Evolutionary conservation across 2,113 vertebrate genomes (phyloP).

Genomic region (Ia io): DNA sequence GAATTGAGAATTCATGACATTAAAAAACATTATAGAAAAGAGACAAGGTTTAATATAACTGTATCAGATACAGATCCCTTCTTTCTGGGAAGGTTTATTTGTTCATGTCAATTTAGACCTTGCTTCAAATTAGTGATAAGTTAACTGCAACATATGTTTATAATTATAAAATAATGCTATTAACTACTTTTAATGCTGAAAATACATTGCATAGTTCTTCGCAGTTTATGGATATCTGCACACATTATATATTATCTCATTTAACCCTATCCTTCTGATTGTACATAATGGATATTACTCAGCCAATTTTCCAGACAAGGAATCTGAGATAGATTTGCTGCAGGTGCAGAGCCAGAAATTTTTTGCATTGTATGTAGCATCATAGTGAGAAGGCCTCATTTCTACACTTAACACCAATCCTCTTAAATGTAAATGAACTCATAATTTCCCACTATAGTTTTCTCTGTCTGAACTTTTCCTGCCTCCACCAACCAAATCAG

Average conservation of each 20-base stretch:
- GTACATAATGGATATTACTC: not conserved
- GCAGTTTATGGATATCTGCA: not conserved
- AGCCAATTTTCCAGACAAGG: not conserved
- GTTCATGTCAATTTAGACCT: not conserved
- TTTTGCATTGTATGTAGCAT: not conserved
- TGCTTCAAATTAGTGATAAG: not conserved
- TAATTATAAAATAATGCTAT: not conserved
- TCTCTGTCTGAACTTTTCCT: not conserved
- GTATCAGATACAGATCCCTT: not conserved
- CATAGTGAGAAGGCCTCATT: not conserved
- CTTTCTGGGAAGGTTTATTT: not conserved
- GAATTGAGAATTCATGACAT: not conserved
- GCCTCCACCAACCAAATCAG: not conserved
- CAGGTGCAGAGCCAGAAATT: not conserved
- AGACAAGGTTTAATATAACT: not conserved
- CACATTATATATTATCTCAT: not conserved
- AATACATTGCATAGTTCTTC: not conserved
- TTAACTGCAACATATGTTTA: not conserved
- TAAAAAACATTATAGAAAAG: constrained; percentile 10
- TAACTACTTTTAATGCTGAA: not conserved
- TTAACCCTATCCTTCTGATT: not conserved
- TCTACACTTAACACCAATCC: not conserved
- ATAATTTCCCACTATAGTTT: not conserved
- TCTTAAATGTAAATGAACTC: not conserved
- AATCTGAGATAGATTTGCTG: not conserved